Evolutionary conservation across 2,888 invertebrate species (phyloP).

Genomic region (Metacarcinus magister): DNA sequence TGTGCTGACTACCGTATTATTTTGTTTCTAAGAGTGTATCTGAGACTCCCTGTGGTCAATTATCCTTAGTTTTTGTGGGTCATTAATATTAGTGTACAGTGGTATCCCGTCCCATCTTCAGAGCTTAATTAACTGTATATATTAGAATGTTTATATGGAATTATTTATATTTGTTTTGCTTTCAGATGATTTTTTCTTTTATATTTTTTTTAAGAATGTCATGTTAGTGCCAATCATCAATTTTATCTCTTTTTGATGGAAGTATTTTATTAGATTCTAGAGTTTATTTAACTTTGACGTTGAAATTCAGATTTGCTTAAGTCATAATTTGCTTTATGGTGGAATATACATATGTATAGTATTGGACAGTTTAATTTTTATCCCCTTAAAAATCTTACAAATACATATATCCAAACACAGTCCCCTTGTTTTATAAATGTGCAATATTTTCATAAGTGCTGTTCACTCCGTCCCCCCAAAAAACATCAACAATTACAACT

Average conservation of each 20-base stretch:
- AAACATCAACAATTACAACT: neutral
- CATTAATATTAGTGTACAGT: no score
- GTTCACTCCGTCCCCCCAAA: neutral
- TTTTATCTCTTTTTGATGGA: neutral
- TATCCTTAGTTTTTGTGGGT: no score
- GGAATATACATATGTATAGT: neutral
- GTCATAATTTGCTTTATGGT: neutral
- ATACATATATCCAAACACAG: neutral
- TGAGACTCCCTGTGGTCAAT: no score
- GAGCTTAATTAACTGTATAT: no score
- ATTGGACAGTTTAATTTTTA: neutral
- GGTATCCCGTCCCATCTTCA: no score
- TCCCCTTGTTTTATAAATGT: neutral
- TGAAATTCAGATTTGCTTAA: neutral
- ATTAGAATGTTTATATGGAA: no score
- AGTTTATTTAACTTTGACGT: neutral
- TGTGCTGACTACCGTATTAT: no score
- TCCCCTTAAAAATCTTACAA: neutral
- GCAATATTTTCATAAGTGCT: neutral
- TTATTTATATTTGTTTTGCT: neutral
- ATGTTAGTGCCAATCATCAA: no score
- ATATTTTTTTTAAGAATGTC: neutral
- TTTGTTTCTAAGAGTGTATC: no score
- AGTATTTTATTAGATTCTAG: neutral
- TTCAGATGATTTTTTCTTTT: neutral